Base-by-base conservation (phyloP, 2,113 vertebrate genomes). In the Odocoileus hemionus region DNA sequence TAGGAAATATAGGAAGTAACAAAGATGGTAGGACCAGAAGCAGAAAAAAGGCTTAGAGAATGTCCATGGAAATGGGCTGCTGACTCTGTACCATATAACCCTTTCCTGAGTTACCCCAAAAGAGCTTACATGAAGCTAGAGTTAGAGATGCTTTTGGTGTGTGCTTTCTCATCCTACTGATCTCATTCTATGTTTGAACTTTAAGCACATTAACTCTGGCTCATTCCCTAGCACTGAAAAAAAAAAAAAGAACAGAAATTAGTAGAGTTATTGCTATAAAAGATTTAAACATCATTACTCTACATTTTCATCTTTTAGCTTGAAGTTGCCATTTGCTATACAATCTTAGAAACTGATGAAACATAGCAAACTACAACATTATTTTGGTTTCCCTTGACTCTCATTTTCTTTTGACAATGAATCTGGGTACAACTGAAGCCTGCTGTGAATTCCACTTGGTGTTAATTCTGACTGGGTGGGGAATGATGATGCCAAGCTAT, bases 231-330 rank as follows among this genome's bases (percentile, higher is more conserved):
- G 28, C 50, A 93, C 82, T 64, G n/a, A 93, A 70, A 23, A 23
- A 57, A 19, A 54, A 16, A 54, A 19, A 5, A 61, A 45, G 36
- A 88, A 43, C 28, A 88, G 54, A 97, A 94, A 91, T 91, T 70
- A 87, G 45, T 45, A 94, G 47, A 13, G 7, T 19, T 80, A 47
- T 52, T 94, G 28, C 47, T 82, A 12, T 50, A 87, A 61, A 64
- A 86, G 58, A 91, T 86, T 94, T 85, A 91, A 96, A 89, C 78
- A 83, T 54, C n/a, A 86, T 78, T 95, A 64, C 45, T 95, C 60
- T 45, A 85, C 21, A n/a, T 83, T 97, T 91, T 61, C 58, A 64
- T 33, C 89, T 90, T 96, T 98, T 74, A 94, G 6, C 58, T 97
- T 86, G 86, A 89, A 86, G 93, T 60, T 43, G 7, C 21, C 43